Base-by-base conservation (phyloP, 92 coral and sea anemone species). In the Virgularia gustaviana region DNA sequence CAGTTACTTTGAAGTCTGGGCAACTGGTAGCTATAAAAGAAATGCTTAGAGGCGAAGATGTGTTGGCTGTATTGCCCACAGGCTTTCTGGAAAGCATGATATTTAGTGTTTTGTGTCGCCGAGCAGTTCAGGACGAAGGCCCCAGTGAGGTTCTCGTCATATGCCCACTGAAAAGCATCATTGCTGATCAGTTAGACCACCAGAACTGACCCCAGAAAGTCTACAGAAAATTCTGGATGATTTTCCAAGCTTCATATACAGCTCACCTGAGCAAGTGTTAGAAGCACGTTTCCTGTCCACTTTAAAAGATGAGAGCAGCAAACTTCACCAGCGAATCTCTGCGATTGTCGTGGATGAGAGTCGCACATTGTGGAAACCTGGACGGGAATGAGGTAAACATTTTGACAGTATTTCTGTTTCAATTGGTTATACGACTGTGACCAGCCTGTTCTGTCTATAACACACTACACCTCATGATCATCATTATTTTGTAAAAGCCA, bases 321-420 rank as follows among this genome's bases (percentile, higher is more conserved):
- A 43, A 43, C 51, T 43, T 43, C 51, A 43, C 19, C 51, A 43
- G 51, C 51, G 51, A 43, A 16, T 43, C 51, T 43, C 51, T 43
- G 51, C 51, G 20, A 43, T 43, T 22, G 0, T 43, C 19, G 51
- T 43, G 20, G 51, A 43, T 43, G n/a, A n/a, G 51, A 43, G 51
- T 43, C 51, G 51, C 51, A 43, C 51, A 43, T 22, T 22, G 0
- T 43, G 0, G 51, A 43, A 22, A 43, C 51, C 13, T 43, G 51
- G 51, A 43, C 51, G 51, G 51, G 51, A 43, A 43, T 43, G 51
- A 43, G 0, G 51, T 43, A 43, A 43, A 43, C 19, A 43, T n/a
- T n/a, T n/a, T n/a, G n/a, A n/a, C n/a, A n/a, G n/a, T 43, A 43
- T 43, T 43, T 13, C 0, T 43, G 13, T 43, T 16, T 43, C 13